Conservation (phyloP, 2,797 vertebrate genomes). For the Nannoperca obscura region DNA sequence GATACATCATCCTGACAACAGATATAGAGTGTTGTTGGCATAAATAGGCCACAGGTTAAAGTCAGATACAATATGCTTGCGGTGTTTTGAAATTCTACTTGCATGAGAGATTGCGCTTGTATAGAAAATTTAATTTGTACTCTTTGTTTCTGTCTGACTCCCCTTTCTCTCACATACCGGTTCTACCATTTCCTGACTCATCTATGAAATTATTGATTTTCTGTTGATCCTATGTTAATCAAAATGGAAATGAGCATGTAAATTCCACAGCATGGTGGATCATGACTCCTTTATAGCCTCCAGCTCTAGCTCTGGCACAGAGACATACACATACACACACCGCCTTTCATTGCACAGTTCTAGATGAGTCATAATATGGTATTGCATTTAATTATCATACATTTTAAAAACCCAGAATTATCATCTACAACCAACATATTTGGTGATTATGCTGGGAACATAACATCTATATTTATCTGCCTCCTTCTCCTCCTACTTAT, state of each 20-base stretch:
- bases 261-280: conserved; percentile 71
- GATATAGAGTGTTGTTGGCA: conserved; percentile 40
- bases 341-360: conserved; percentile 35
- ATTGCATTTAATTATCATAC: conserved; percentile 73
- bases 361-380: conserved; percentile 66
- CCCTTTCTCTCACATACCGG: conserved; percentile 28
- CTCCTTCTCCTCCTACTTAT: conserved; percentile 64
- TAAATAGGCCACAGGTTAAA: conserved; percentile 53
- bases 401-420: conserved; percentile 67
- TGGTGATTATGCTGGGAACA: conserved; percentile 62
- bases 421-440: conserved; percentile 63
- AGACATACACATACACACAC: conserved; percentile 12
- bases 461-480: conserved; percentile 65
- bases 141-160: conserved; percentile 40
- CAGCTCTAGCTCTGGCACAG: conserved; percentile 47
- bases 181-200: conserved; percentile 54
- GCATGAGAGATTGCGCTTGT: conserved; percentile 30
- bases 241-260: conserved; percentile 83
- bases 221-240: conserved; percentile 78
- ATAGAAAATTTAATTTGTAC: conserved; percentile 50
- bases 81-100: conserved; percentile 33
- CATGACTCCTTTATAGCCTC: conserved; percentile 61
- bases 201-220: conserved; percentile 79
- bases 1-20: conserved; percentile 52
- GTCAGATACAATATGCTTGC: conserved; percentile 39